These are phyloP conservation scores for Sus cebifrons DNA, from an alignment of 2,797 vertebrate genomes.

Conservation along the genomic window DNA sequence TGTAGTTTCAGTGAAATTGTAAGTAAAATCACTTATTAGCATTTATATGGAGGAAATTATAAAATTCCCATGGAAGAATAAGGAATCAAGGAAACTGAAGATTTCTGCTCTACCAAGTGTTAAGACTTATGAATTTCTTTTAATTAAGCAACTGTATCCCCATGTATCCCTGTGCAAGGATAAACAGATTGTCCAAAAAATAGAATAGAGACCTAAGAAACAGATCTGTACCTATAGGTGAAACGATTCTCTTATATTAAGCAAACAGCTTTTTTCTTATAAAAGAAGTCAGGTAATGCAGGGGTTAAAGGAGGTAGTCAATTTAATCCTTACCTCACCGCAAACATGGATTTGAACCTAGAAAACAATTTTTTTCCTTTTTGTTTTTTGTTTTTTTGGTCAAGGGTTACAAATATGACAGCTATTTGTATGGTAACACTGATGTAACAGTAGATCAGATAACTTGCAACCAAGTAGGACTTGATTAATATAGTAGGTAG, in stretches of 20 bases:
- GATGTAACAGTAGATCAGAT: background rate
- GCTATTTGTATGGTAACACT: no score
- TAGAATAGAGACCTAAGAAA: slow-evolving; percentile 7
- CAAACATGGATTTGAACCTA: no score
- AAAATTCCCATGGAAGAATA: background rate
- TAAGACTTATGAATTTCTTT: background rate
- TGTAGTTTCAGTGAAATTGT: slow-evolving; percentile 4
- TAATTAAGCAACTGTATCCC: background rate
- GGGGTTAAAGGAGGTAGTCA: background rate
- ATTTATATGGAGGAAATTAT: slow-evolving; percentile 36
- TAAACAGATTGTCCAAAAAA: slow-evolving; percentile 3
- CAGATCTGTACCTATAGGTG: background rate
- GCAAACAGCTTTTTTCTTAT: no score
- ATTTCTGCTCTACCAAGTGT: slow-evolving; percentile 4
- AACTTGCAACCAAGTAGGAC: slow-evolving; percentile 11
- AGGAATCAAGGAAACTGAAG: background rate
- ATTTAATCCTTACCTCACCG: no score
- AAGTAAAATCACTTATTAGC: background rate
- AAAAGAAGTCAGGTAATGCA: no score
- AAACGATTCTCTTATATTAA: background rate
- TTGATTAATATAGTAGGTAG: background rate
- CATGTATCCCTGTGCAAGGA: background rate
- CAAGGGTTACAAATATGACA: no score
- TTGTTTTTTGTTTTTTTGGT: no score
- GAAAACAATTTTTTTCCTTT: no score